Percentiles rank a stretch among this genome's conserved stretches.
phyloP scores from a whole-genome alignment of 53 echinoderm and acorn worm genomes.

The Astropecten irregularis region DNA sequence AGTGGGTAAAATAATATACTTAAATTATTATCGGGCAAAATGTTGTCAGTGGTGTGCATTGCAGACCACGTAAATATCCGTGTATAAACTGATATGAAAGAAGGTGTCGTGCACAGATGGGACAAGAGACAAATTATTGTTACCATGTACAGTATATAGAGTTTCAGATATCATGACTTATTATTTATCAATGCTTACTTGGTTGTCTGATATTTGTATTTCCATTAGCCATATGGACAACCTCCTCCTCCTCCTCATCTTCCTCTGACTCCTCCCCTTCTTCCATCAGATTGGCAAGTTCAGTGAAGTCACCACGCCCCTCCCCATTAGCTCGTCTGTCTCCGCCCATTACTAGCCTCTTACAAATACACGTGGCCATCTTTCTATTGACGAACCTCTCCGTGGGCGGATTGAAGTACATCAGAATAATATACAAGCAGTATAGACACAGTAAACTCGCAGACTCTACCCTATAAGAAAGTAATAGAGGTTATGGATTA shows the following conservation, averaged over 20 bases:
- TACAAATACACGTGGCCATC: constrained; percentile 30
- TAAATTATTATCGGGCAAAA: no score
- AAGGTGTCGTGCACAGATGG: no score
- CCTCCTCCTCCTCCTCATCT: constrained; percentile 35
- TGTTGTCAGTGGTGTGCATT: no score
- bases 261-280: constrained; percentile 53
- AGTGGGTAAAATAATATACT: no score
- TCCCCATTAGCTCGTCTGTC: neutral
- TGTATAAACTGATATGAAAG: no score
- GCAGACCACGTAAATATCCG: no score
- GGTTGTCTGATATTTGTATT: constrained; percentile 9
- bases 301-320: constrained; percentile 35
- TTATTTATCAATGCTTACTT: no score
- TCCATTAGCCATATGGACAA: constrained; percentile 35
- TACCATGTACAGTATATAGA: no score
- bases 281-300: constrained; percentile 50
- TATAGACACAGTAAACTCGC: constrained; percentile 63
- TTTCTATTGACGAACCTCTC: constrained; percentile 46
- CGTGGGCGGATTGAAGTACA: constrained; percentile 77
- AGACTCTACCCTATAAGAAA: constrained; percentile 80
- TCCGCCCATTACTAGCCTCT: constrained; percentile 12
- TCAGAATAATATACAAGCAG: constrained; percentile 62
- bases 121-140: no score
- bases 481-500: no score
- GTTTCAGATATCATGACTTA: no score